A percentile compares a stretch with the other conserved stretches of the same genome.
Conservation (phyloP, 1,140 invertebrate genomes). For the Neuroterus valhalla region DNA sequence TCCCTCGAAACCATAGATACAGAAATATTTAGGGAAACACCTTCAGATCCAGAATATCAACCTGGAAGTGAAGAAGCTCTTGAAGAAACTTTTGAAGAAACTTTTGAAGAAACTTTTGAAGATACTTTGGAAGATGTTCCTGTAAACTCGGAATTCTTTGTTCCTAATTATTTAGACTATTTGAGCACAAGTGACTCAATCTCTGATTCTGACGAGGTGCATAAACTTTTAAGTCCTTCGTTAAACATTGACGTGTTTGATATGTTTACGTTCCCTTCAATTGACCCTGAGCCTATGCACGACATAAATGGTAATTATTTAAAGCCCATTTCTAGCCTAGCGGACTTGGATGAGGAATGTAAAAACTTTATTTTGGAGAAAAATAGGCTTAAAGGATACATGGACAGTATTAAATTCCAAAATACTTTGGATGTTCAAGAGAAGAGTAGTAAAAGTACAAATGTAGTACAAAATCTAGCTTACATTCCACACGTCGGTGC, state of each 20-base stretch:
- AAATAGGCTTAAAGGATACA: no score
- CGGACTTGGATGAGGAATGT: no score
- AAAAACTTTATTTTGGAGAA: no score
- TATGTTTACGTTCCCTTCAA: not conserved
- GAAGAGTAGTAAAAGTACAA: not conserved
- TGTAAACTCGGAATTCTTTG: conserved; percentile 31
- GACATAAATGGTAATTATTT: not conserved
- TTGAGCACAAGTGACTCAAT: conserved; percentile 39
- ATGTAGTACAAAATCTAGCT: not conserved
- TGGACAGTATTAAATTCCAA: no score
- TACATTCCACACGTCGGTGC: not conserved
- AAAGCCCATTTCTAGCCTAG: not conserved
- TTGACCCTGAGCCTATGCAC: not conserved
- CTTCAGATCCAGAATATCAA: not conserved
- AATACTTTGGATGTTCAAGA: no score
- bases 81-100: no score
- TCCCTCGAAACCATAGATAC: no score
- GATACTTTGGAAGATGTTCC: not conserved
- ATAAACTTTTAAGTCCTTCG: conserved; percentile 39
- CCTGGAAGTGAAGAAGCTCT: not conserved
- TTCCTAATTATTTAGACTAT: conserved; percentile 43
- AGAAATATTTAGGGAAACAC: no score
- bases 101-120: no score
- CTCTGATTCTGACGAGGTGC: conserved; percentile 38
- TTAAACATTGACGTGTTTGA: conserved; percentile 27